Conservation (phyloP, 2,113 vertebrate genomes). For the Dolichotis patagonum region DNA sequence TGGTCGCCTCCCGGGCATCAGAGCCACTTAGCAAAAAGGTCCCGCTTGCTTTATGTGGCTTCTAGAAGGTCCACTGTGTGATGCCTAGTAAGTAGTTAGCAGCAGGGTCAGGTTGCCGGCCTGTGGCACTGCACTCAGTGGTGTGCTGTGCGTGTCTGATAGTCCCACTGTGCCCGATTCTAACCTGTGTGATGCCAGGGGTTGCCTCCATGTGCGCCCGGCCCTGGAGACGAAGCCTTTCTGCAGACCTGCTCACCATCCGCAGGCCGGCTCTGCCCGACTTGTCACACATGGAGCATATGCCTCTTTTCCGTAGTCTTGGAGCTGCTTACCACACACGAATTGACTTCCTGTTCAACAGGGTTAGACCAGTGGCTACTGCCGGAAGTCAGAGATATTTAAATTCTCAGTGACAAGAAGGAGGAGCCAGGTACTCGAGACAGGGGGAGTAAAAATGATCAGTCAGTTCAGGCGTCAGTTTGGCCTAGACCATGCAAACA, state of each 20-base stretch:
- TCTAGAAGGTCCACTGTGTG: not conserved
- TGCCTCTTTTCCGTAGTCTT: not conserved
- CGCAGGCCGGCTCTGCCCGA: no score
- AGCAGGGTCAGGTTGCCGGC: fast-evolving
- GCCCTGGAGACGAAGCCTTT: not conserved
- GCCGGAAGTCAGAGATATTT: not conserved
- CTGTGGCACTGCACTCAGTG: not conserved
- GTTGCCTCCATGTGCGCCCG: not conserved
- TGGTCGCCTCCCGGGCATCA: not conserved
- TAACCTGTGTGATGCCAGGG: not conserved
- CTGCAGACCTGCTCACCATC: not conserved
- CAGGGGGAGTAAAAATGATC: not conserved
- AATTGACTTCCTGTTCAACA: not conserved
- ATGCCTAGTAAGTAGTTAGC: not conserved
- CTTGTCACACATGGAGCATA: fast-evolving
- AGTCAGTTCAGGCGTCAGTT: not conserved
- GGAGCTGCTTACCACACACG: not conserved
- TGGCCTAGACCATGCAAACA: not conserved
- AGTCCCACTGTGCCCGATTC: not conserved
- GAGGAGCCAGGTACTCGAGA: not conserved
- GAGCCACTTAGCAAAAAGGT: not conserved
- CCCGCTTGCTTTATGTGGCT: not conserved
- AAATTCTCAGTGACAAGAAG: not conserved
- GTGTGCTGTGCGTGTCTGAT: no score
- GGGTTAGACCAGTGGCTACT: not conserved